phyloP scores from a whole-genome alignment of 2,113 vertebrate species.

The Hymenochirus boettgeri region DNA sequence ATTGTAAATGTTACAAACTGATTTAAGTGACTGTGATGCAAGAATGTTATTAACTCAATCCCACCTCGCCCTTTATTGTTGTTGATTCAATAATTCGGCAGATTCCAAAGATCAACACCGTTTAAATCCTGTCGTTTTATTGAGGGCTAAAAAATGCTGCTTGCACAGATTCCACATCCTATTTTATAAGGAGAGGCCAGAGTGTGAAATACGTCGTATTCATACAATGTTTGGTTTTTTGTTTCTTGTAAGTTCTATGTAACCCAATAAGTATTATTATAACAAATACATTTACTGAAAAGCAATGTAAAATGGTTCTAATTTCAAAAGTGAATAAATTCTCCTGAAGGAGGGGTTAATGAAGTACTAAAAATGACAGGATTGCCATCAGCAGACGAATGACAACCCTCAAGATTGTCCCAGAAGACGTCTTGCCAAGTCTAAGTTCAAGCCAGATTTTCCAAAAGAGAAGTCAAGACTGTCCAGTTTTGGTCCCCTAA shows the following conservation, averaged over 20 bases:
- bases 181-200: neutral
- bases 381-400: neutral
- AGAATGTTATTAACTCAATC: neutral
- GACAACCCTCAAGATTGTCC: constrained; percentile 12
- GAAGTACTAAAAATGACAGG: constrained; percentile 6
- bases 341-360: neutral
- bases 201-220: too few species aligned
- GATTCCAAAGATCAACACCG: neutral
- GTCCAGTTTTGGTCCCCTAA: constrained; percentile 11
- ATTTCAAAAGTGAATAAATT: neutral
- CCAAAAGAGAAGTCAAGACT: constrained; percentile 10
- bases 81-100: neutral
- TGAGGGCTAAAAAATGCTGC: neutral
- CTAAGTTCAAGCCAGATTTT: constrained; percentile 25
- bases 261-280: too few species aligned
- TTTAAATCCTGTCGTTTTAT: neutral
- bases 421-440: constrained; percentile 17
- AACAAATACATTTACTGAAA: neutral
- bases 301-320: neutral
- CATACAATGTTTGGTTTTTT: neutral
- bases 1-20: neutral
- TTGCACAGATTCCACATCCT: neutral
- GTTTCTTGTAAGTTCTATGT: too few species aligned
- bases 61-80: neutral
- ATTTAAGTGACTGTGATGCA: neutral